These are phyloP conservation scores for Hemiprocne comata DNA, from an alignment of 2,113 vertebrate genomes.

Conservation along the genomic window DNA sequence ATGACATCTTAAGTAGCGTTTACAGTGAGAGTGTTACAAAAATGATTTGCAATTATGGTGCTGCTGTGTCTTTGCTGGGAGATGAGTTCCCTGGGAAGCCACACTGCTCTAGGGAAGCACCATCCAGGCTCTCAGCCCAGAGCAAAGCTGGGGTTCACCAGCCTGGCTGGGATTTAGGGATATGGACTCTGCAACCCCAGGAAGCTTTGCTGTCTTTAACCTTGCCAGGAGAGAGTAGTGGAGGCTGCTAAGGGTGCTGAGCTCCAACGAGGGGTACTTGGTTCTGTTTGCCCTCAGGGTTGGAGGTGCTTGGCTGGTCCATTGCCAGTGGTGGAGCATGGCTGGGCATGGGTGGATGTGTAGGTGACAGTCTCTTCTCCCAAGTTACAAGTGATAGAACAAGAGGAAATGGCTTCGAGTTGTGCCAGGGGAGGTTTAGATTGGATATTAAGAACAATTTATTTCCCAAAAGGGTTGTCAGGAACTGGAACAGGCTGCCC, in stretches of 20 bases:
- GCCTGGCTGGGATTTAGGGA: background rate
- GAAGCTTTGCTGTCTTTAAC: background rate
- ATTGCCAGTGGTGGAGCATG: fast-evolving
- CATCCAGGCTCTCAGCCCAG: background rate
- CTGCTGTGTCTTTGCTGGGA: background rate
- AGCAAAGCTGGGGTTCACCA: fast-evolving
- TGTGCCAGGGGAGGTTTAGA: no score
- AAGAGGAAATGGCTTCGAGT: no score
- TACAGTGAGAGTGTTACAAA: background rate
- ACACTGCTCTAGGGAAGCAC: background rate
- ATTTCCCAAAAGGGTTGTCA: no score
- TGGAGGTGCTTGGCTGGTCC: background rate
- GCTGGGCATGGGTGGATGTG: background rate
- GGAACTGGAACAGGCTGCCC: no score
- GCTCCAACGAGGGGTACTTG: background rate
- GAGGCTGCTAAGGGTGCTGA: background rate
- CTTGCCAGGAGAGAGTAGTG: fast-evolving
- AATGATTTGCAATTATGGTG: background rate
- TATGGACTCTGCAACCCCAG: background rate
- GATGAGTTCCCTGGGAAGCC: background rate
- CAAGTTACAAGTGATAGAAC: no score
- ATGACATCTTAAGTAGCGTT: background rate
- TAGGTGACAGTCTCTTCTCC: no score
- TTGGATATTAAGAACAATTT: no score
- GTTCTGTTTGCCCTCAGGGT: background rate